A percentile compares a stretch with the other conserved stretches of the same genome.
Evolutionary conservation across 2,888 invertebrate genomes (phyloP).

Genomic region (Drosophila rellima): DNA sequence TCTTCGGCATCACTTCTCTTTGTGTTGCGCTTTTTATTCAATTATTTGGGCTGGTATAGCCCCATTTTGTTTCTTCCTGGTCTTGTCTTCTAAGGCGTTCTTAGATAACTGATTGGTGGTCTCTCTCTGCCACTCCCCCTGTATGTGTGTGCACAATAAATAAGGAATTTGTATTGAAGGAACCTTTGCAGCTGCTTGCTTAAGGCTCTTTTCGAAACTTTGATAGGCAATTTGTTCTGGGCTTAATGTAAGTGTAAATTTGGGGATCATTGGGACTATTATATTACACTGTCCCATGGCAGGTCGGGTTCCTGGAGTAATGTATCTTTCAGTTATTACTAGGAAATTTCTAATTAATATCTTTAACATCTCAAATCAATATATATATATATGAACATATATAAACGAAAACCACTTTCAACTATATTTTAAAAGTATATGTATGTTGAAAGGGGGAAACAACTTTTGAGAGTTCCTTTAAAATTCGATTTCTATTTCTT

Average conservation of each 20-base stretch:
- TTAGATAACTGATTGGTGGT: slow-evolving; percentile 64
- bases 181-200: slow-evolving; percentile 51
- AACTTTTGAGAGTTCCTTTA: no score
- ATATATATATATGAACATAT: no score
- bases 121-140: neutral
- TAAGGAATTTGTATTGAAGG: slow-evolving; percentile 38
- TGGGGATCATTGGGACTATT: slow-evolving; percentile 57
- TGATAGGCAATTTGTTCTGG: slow-evolving; percentile 60
- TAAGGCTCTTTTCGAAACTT: slow-evolving; percentile 54
- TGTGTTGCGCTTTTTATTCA: slow-evolving; percentile 58
- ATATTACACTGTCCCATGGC: slow-evolving; percentile 28
- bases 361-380: no score
- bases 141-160: neutral
- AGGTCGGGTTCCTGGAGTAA: slow-evolving; percentile 14
- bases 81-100: slow-evolving; percentile 28
- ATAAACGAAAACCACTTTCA: no score
- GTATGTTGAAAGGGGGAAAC: no score
- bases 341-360: neutral
- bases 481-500: no score
- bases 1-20: slow-evolving; percentile 66
- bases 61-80: slow-evolving; percentile 22
- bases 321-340: neutral
- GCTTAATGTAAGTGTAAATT: slow-evolving; percentile 53
- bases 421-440: no score
- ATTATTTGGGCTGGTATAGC: slow-evolving; percentile 42